phyloP scores from a whole-genome alignment of 2,113 vertebrate species.

The Prinia subflava region DNA sequence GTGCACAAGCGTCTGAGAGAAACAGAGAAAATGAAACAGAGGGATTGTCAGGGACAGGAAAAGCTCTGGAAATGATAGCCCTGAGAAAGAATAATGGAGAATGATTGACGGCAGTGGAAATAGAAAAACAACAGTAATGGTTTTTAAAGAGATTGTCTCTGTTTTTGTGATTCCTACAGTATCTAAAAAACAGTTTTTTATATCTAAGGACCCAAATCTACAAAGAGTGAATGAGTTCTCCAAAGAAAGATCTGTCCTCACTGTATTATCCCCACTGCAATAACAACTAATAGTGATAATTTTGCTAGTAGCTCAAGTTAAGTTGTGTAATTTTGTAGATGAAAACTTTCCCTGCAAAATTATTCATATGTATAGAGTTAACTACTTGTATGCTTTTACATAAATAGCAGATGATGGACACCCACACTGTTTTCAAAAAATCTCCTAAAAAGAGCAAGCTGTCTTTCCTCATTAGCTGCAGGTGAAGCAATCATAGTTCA shows the following conservation, averaged over 20 bases:
- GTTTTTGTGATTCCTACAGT: background rate
- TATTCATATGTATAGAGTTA: background rate
- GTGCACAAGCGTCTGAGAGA: background rate
- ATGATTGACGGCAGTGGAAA: background rate
- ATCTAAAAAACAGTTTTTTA: background rate
- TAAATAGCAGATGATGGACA: background rate
- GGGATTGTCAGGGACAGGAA: background rate
- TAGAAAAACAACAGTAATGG: background rate
- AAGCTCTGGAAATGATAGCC: constrained; percentile 2
- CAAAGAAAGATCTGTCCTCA: background rate
- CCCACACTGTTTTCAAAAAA: background rate
- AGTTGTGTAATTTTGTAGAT: background rate
- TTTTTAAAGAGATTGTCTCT: background rate
- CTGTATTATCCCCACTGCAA: background rate
- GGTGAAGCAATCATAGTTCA: background rate
- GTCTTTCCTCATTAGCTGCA: background rate
- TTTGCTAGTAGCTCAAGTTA: background rate
- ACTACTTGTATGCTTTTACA: background rate
- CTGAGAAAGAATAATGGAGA: background rate
- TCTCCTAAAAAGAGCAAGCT: background rate
- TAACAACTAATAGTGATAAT: background rate
- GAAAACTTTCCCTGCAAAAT: background rate
- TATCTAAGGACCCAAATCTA: background rate
- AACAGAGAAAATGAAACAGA: background rate
- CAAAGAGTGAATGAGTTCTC: background rate